Base-by-base conservation (phyloP, 2,113 vertebrate species). In the Coreoperca whiteheadi region DNA sequence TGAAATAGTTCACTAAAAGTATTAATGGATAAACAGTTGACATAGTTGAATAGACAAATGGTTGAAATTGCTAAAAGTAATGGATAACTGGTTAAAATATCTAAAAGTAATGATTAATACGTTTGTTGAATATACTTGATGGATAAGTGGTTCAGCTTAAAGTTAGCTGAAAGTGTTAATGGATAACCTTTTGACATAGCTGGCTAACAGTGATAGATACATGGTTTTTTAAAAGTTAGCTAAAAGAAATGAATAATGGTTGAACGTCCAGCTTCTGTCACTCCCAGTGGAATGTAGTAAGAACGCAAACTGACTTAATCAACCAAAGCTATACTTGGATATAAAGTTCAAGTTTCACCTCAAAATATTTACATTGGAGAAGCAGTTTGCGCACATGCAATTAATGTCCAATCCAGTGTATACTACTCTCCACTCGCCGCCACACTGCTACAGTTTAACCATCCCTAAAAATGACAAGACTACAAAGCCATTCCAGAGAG, bases 401-500 rank as follows among this genome's bases (percentile, higher is more conserved):
- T 41, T 67, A 23, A 46, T 28, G 14, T 37, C 37, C 53, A 51
- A 10, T 48, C 54, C 79, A 20, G 78, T 32, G 69, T 8, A 46
- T 56, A 28, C 78, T 32, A 12, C 53, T 18, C 30, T 34, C 21
- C 25, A 46, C n/a, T 78, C 25, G 8, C 23, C 7, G 20, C 14
- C 1, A 60, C 43, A 4, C 60, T 53, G 80, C 74, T 39, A 63
- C 74, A 75, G 83, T 67, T 15, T 43, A 92, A 76, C 74, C 64
- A 63, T 77, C 74, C 81, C 74, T 81, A 23, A 82, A 68, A 88
- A 66, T 30, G 82, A 67, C 60, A 56, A 76, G 68, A 50, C 79
- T 15, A 53, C 74, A 74, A 74, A 76, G 84, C 80, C 77, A 1
- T 4, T 81, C 79, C 85, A 39, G 59, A 64, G 68, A 87, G 77